Evolutionary conservation across 2,888 invertebrate genomes (phyloP).

Genomic region (Cataglyphis livida): DNA sequence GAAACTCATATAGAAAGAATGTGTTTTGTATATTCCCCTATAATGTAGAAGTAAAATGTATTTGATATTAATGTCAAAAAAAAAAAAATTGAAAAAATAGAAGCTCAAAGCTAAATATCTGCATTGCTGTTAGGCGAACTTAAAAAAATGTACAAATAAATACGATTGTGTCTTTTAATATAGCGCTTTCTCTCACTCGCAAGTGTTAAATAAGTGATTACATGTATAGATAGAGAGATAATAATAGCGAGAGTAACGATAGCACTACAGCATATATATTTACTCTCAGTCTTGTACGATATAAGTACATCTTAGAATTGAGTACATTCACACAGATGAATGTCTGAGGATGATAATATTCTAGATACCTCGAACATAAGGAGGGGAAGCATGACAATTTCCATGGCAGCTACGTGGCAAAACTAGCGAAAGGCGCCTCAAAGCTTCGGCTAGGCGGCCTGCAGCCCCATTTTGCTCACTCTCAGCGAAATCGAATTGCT

Average conservation of each 20-base stretch:
- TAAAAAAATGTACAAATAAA: slow-evolving; percentile 40
- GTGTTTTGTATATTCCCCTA: neutral
- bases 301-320: slow-evolving; percentile 73
- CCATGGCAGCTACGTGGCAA: slow-evolving; percentile 91
- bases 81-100: neutral
- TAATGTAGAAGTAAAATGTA: slow-evolving; percentile 20
- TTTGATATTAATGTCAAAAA: slow-evolving; percentile 14
- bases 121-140: slow-evolving; percentile 37
- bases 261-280: slow-evolving; percentile 38
- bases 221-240: slow-evolving; percentile 29
- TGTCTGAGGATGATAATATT: slow-evolving; percentile 84
- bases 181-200: slow-evolving; percentile 21
- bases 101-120: slow-evolving; percentile 49
- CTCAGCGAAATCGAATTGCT: slow-evolving; percentile 85
- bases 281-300: slow-evolving; percentile 33
- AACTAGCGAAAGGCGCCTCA: slow-evolving; percentile 88
- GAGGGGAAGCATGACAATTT: slow-evolving; percentile 90
- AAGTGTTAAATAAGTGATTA: slow-evolving; percentile 2
- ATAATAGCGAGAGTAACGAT: slow-evolving; percentile 24
- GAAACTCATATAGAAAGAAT: neutral
- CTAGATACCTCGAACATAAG: slow-evolving; percentile 90
- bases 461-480: slow-evolving; percentile 84
- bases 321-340: slow-evolving; percentile 84
- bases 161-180: slow-evolving; percentile 23
- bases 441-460: slow-evolving; percentile 85